Percentiles rank a stretch among this genome's conserved stretches.
Evolutionary conservation across 2,888 invertebrate species (phyloP).

Genomic region (Elegia similella): DNA sequence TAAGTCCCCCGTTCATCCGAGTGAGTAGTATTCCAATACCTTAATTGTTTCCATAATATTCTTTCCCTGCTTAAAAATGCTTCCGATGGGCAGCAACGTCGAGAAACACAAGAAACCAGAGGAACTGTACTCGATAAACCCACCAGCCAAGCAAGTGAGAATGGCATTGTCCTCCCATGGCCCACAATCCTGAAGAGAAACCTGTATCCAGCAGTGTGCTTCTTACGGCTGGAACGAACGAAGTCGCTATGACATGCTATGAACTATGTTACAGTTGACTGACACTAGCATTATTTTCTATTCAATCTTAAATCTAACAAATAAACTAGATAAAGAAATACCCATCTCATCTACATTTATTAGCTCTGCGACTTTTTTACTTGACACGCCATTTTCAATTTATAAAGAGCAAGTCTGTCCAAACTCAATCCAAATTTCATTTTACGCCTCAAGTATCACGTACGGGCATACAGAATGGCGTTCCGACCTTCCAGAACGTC

Average conservation of each 20-base stretch:
- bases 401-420: constrained; percentile 58
- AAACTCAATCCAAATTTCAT: constrained; percentile 80
- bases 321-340: not conserved
- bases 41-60: no score
- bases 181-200: no score
- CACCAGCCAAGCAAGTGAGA: no score
- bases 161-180: no score
- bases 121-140: no score
- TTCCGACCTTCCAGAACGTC: constrained; percentile 65
- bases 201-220: no score
- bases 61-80: no score
- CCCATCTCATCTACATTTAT: constrained; percentile 5
- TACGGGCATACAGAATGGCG: constrained; percentile 71
- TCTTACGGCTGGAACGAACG: no score
- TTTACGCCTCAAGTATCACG: constrained; percentile 79
- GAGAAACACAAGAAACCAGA: no score
- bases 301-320: not conserved
- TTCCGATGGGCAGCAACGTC: no score
- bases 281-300: not conserved
- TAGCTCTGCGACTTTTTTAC: not conserved
- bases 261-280: not conserved
- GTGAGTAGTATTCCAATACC: no score
- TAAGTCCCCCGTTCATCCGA: no score
- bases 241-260: not conserved
- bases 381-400: constrained; percentile 27